Evolutionary conservation across 2,113 vertebrate genomes (phyloP).

Genomic region (Dromas ardeola): DNA sequence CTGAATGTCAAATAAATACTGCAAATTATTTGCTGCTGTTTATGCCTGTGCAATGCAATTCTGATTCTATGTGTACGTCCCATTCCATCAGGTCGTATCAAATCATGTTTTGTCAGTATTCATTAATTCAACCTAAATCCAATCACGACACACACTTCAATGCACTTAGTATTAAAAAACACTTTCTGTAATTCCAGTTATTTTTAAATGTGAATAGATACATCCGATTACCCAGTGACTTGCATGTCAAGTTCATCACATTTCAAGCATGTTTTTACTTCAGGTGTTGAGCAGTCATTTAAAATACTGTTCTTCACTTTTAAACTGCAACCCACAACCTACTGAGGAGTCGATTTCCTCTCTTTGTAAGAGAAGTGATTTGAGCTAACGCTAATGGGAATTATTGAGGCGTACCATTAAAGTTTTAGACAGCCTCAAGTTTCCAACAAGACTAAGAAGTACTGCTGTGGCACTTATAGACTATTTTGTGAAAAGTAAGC

Average conservation of each 20-base stretch:
- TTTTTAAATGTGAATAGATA: neutral
- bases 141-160: neutral
- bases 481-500: neutral
- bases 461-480: neutral
- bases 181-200: neutral
- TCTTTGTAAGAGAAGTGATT: neutral
- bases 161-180: neutral
- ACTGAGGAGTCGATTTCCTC: neutral
- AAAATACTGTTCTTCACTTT: neutral
- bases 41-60: neutral
- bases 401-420: neutral
- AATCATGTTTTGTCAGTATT: constrained; percentile 14
- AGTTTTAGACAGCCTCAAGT: neutral
- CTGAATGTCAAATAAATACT: constrained; percentile 23
- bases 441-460: neutral
- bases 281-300: neutral
- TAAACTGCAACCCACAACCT: neutral
- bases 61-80: constrained; percentile 33
- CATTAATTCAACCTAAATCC: constrained; percentile 14
- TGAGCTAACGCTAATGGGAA: neutral
- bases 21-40: constrained; percentile 22
- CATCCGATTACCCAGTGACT: neutral
- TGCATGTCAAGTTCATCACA: neutral
- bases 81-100: constrained; percentile 54
- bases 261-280: neutral